These are phyloP conservation scores for Acanthisitta chloris DNA, from an alignment of 2,113 vertebrate genomes.

Conservation along the genomic window DNA sequence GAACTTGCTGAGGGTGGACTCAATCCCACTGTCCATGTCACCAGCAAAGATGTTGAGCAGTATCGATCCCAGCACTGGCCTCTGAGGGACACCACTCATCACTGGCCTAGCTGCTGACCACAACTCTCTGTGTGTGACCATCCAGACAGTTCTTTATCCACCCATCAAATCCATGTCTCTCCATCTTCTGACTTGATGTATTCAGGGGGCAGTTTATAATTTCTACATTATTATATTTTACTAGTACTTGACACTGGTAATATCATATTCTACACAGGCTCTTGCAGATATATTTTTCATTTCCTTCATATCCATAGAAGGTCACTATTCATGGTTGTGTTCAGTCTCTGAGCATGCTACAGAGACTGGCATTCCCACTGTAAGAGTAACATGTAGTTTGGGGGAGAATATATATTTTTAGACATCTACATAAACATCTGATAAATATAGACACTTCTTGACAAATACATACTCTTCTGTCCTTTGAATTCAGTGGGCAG, in stretches of 20 bases:
- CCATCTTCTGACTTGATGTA: background rate
- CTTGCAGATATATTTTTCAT: background rate
- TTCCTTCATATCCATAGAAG: background rate
- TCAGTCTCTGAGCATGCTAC: background rate
- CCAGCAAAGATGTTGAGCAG: too few relatives aligned
- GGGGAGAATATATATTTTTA: background rate
- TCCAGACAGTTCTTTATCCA: too few relatives aligned
- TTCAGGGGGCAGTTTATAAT: background rate
- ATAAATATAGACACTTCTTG: background rate
- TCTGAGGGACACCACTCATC: too few relatives aligned
- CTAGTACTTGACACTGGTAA: background rate
- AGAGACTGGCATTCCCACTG: background rate
- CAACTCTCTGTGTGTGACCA: too few relatives aligned
- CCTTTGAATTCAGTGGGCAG: background rate
- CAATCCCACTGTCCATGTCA: too few relatives aligned
- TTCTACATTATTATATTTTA: background rate
- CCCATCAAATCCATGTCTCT: too few relatives aligned
- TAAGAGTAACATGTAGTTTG: background rate
- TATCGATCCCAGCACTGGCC: too few relatives aligned
- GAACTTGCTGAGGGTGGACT: too few relatives aligned
- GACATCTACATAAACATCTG: background rate
- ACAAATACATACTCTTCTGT: background rate
- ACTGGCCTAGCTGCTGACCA: too few relatives aligned
- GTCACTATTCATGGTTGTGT: background rate
- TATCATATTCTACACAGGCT: accelerated